phyloP scores from a whole-genome alignment of 2,113 vertebrate species.

The Isichthys henryi region DNA sequence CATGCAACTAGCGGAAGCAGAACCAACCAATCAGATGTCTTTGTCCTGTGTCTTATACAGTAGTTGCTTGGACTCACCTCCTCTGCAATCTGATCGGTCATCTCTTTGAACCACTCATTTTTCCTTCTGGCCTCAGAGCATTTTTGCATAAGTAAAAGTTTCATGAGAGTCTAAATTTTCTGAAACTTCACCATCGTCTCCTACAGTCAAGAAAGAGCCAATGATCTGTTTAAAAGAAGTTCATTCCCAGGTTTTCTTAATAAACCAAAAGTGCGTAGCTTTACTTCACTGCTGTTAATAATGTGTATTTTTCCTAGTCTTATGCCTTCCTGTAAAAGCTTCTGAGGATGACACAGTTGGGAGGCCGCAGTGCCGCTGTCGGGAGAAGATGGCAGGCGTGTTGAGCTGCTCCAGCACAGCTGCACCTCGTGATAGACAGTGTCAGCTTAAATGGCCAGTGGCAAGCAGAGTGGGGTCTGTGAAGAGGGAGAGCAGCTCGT shows the following conservation, averaged over 20 bases:
- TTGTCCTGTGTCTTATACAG: not conserved
- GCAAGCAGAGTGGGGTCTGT: not conserved
- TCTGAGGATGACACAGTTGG: not conserved
- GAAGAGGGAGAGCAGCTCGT: not conserved
- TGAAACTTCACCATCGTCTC: not conserved
- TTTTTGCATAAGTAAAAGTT: not conserved
- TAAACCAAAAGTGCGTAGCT: not conserved
- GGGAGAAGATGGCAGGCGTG: not conserved
- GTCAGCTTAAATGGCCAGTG: not conserved
- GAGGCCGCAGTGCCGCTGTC: not conserved
- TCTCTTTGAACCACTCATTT: too few species aligned
- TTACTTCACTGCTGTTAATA: not conserved
- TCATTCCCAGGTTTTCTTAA: not conserved
- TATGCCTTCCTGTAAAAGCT: not conserved
- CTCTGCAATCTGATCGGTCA: not conserved
- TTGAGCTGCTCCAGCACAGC: not conserved
- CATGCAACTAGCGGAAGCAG: not conserved
- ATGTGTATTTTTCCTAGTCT: not conserved
- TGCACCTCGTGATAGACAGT: not conserved
- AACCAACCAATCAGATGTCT: not conserved
- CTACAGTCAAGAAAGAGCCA: not conserved
- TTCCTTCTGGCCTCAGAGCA: too few species aligned
- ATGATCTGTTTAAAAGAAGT: not conserved
- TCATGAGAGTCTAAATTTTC: not conserved
- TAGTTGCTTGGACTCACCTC: not conserved